Evolutionary conservation across 2,888 invertebrate genomes (phyloP), one percentile per base, ranked within the genome.

Genomic region (Aspidiotus rigidus): DNA sequence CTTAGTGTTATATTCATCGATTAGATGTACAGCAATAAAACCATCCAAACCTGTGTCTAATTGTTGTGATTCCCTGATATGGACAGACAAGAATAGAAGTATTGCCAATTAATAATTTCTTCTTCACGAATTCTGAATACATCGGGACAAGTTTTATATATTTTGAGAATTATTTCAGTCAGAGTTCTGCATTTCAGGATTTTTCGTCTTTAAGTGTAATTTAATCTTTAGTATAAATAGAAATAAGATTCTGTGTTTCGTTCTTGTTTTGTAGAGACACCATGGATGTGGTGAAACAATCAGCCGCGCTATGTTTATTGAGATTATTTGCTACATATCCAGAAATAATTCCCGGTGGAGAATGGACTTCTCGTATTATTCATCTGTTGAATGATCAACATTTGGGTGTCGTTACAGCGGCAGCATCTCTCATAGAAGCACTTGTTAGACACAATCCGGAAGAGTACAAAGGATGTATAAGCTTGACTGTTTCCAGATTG

Each of bases 251-350:
- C 17, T 57, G 10, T 60, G 59, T 40, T 39, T 55, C 55, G 57
- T 9, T 44, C 7, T 59, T 40, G 44, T 61, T 63, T 39, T 55
- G 10, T 77, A 90, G 92, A 42, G 99, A 99, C 78, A 98, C 99
- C 15, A 97, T 98, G 87, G 99, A 99, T 81, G 93, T 96, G 70
- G 98, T 99, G 1, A 99, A 99, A 80, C 99, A 99, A 81, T 97
- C 96, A 75, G 98, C 99, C 73, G 99, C 99, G 64, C 83, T 99
- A 59, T 99, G 99, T 78, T 83, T 99, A 72, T 81, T 99, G 72
- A 86, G 97, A 75, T 82, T 99, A 66, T 89, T 98, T 78, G 86
- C 99, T 69, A 95, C 96, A 71, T 92, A 91, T 66, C 95, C 94
- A 71, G 98, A 99, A 78, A 90, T 96, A 60, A 93, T 98, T 76